Percentiles rank a stretch among this genome's conserved stretches.
These are phyloP conservation scores for Bettongia penicillata DNA, from an alignment of 2,113 vertebrate species.

Conservation along the genomic window DNA sequence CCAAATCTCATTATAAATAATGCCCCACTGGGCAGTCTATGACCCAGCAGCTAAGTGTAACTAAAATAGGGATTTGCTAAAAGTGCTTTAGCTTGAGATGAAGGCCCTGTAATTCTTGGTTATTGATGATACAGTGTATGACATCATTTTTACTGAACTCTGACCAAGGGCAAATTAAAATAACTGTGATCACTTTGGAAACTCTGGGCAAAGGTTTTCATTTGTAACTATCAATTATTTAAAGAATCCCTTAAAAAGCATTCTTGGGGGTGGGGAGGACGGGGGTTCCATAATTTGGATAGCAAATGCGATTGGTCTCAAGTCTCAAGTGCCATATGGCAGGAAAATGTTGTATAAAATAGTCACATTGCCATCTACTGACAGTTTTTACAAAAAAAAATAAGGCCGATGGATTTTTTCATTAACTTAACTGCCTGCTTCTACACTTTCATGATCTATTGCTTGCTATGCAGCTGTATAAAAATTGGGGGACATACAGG, in stretches of 20 bases:
- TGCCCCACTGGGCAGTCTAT: conserved; percentile 38
- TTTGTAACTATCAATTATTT: conserved; percentile 88
- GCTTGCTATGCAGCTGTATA: conserved; percentile 15
- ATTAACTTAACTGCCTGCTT: conserved; percentile 64
- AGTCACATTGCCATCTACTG: conserved; percentile 90
- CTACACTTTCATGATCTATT: conserved; percentile 63
- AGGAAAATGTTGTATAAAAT: conserved; percentile 78
- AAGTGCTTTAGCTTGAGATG: conserved; percentile 56
- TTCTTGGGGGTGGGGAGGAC: conserved; percentile 59
- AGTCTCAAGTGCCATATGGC: conserved; percentile 64
- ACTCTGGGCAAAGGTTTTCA: conserved; percentile 82
- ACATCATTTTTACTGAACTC: conserved; percentile 79
- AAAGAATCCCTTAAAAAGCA: conserved; percentile 84
- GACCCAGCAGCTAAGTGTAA: conserved; percentile 54
- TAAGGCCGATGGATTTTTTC: conserved; percentile 35
- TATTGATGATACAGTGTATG: conserved; percentile 71
- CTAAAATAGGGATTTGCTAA: conserved; percentile 66
- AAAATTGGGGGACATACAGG: conserved; percentile 37
- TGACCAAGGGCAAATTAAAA: conserved; percentile 82
- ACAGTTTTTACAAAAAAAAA: conserved; percentile 73
- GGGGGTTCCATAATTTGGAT: conserved; percentile 79
- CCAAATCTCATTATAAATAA: conserved; percentile 69
- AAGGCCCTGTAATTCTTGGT: conserved; percentile 64
- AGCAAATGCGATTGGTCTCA: conserved; percentile 79
- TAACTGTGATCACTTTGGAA: conserved; percentile 85